A percentile compares a stretch with the other conserved stretches of the same genome.
phyloP scores from a whole-genome alignment of 2,888 invertebrate species.

The Pseudococcus longispinus region DNA sequence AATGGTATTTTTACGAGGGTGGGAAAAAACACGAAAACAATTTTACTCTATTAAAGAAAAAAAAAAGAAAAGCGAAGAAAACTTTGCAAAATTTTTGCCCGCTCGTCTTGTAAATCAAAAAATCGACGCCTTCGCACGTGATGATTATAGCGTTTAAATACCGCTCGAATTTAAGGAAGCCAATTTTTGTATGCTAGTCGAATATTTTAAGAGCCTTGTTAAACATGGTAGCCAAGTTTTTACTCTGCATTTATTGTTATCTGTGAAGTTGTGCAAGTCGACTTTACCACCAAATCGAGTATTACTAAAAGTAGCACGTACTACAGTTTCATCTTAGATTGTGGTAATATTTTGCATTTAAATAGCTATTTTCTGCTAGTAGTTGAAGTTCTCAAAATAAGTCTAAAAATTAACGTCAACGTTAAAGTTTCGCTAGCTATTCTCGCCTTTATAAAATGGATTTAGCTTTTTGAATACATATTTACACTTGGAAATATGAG shows the following conservation, averaged over 20 bases:
- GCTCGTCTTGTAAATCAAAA: background rate
- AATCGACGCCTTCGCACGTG: conserved; percentile 28
- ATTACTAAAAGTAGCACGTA: conserved; percentile 46
- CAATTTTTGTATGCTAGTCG: conserved; percentile 38
- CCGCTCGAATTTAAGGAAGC: conserved; percentile 14
- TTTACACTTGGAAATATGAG: background rate
- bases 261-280: conserved; percentile 13
- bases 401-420: conserved; percentile 35
- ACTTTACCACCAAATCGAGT: conserved; percentile 39
- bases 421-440: background rate
- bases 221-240: conserved; percentile 33
- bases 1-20: background rate
- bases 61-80: background rate
- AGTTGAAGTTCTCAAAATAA: conserved; percentile 17
- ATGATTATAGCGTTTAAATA: conserved; percentile 37
- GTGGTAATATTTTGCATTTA: conserved; percentile 45
- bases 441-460: background rate
- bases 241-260: conserved; percentile 37
- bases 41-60: background rate
- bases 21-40: background rate
- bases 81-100: background rate
- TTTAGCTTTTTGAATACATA: background rate
- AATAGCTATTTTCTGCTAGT: conserved; percentile 34
- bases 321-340: conserved; percentile 38
- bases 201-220: conserved; percentile 6